A percentile compares a stretch with the other conserved stretches of the same genome.
These are phyloP conservation scores for Pagrus major DNA, from an alignment of 2,113 vertebrate species.

Conservation along the genomic window DNA sequence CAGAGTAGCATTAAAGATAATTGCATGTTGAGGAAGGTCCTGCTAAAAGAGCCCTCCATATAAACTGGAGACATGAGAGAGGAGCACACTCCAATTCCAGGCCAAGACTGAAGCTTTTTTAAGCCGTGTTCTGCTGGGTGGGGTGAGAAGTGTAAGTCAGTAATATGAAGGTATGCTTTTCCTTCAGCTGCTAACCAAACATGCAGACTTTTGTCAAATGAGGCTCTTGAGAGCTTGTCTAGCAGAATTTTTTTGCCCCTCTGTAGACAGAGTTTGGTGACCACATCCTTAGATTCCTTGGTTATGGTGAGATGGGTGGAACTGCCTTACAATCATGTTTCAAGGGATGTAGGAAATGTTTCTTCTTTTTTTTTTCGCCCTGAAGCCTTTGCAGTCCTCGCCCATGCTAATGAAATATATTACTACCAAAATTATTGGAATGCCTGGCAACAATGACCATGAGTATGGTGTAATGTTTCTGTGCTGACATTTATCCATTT, in stretches of 20 bases:
- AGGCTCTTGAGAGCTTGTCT: slow-evolving; percentile 75
- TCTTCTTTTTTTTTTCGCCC: slow-evolving; percentile 44
- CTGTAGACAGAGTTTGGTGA: slow-evolving; percentile 71
- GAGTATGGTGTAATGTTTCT: slow-evolving; percentile 25
- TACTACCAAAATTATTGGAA: slow-evolving; percentile 39
- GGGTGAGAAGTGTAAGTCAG: slow-evolving; percentile 77
- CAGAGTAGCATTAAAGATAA: slow-evolving; percentile 88
- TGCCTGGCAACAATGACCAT: slow-evolving; percentile 19
- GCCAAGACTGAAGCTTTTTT: slow-evolving; percentile 73
- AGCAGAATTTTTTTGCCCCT: slow-evolving; percentile 64
- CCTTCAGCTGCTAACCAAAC: slow-evolving; percentile 78
- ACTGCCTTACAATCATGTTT: slow-evolving; percentile 67
- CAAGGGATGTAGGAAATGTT: slow-evolving; percentile 66
- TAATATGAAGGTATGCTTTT: slow-evolving; percentile 80
- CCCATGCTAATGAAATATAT: slow-evolving; percentile 56
- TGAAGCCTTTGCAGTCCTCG: slow-evolving; percentile 44
- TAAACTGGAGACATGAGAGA: slow-evolving; percentile 75
- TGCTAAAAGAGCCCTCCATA: slow-evolving; percentile 80
- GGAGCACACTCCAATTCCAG: slow-evolving; percentile 55
- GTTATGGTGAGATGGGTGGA: slow-evolving; percentile 77
- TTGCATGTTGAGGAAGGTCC: slow-evolving; percentile 84
- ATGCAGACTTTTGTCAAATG: slow-evolving; percentile 72
- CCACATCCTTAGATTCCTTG: slow-evolving; percentile 78
- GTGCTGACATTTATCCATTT: slow-evolving; percentile 21
- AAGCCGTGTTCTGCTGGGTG: slow-evolving; percentile 73